Base-by-base conservation (phyloP, 2,888 invertebrate genomes). In the Carterocephalus palaemon region DNA sequence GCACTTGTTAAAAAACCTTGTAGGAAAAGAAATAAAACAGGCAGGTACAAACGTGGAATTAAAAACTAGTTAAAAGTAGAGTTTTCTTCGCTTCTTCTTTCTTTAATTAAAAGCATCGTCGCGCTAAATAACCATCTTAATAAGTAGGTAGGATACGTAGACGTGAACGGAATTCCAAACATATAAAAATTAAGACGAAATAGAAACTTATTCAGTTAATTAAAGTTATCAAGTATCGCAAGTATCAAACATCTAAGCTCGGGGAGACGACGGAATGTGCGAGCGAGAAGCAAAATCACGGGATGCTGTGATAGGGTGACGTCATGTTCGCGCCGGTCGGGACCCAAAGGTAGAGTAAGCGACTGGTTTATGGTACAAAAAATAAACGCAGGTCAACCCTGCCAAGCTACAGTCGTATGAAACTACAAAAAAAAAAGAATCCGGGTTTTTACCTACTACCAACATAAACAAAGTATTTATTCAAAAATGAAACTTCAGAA, bases 271-370 rank as follows among this genome's bases (percentile, higher is more conserved):
- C 48, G 49, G 53, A 37, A 52, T 54, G 71, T 55, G 63, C 45
- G 72, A 77, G 56, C 45, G 70, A 69, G 78, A 81, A 53, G 60
- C 55, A 60, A 62, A 60, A 55, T 47, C 51, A 51, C 50, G 53
- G 60, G 65, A 70, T 68, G 65, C 60, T 70, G 47, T 45, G 41
- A 59, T 53, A 58, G 52, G 60, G 48, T 81, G 81, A 79, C 78
- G 79, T 82, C 78, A 81, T 48, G 47, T 58, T 47, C 43, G 48
- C 52, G 54, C 54, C 65, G 23, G 22, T 39, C 28, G 63, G 40
- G 66, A 60, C 63, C 62, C 58, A 62, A 62, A 59, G 59, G 61
- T 64, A 63, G 63, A 64, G 54, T 54, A 63, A 61, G 61, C 61
- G 66, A 70, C 67, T 67, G 68, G 69, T 63, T 69, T 33, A 62